A percentile compares a stretch with the other conserved stretches of the same genome.
Evolutionary conservation across 2,113 vertebrate genomes (phyloP).

Genomic region (Neolamprologus sp.): DNA sequence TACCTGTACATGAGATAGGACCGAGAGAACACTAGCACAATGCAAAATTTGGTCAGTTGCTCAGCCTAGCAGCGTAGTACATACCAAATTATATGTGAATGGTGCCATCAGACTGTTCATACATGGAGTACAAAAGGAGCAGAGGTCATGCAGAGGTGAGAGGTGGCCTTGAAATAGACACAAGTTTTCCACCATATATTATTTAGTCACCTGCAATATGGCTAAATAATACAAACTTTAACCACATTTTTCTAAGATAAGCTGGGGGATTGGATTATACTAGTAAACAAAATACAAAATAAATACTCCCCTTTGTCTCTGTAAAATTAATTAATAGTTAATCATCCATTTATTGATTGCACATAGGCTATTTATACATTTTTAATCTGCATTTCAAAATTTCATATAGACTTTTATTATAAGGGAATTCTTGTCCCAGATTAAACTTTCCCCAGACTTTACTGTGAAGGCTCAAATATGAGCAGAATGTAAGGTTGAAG

Average conservation of each 20-base stretch:
- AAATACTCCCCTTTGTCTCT: background rate
- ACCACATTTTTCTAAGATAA: background rate
- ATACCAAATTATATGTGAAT: background rate
- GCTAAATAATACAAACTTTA: background rate
- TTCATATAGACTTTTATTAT: background rate
- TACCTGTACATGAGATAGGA: background rate
- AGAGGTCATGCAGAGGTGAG: background rate
- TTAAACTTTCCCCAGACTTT: background rate
- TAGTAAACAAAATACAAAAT: background rate
- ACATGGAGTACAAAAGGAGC: background rate
- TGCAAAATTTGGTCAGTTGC: background rate
- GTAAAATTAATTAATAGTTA: background rate
- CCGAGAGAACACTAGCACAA: background rate
- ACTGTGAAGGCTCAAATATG: background rate
- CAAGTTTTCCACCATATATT: background rate
- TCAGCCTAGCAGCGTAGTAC: background rate
- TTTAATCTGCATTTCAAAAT: background rate
- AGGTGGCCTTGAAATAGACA: background rate
- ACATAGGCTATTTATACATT: background rate
- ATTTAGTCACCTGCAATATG: background rate
- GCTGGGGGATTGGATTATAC: background rate
- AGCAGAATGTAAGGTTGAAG: background rate
- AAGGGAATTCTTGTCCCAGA: background rate
- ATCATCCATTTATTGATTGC: background rate
- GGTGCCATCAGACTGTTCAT: background rate